These are phyloP conservation scores for Xestia ashworthii DNA, from an alignment of 2,888 invertebrate species.

Conservation along the genomic window DNA sequence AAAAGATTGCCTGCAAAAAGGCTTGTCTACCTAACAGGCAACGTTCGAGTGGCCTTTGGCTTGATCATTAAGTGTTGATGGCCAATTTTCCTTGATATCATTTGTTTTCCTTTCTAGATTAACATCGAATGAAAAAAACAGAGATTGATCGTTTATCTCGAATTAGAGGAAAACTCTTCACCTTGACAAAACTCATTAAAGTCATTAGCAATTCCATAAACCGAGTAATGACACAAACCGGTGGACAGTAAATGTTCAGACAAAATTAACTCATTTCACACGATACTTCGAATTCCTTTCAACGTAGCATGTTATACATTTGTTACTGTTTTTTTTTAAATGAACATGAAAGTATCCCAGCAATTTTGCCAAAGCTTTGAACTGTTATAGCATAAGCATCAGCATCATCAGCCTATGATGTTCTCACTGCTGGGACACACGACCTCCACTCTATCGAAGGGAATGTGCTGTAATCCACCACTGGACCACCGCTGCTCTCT, in stretches of 20 bases:
- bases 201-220: constrained; percentile 43
- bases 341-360: not conserved
- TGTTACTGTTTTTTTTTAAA: not conserved
- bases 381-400: too few species aligned
- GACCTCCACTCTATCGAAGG: too few species aligned
- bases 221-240: constrained; percentile 22
- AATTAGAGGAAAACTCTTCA: constrained; percentile 34
- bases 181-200: constrained; percentile 41
- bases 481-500: too few species aligned
- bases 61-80: not conserved
- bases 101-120: not conserved
- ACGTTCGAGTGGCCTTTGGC: not conserved
- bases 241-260: constrained; percentile 28
- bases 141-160: not conserved
- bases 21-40: not conserved
- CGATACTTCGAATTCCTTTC: not conserved
- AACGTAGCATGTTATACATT: not conserved
- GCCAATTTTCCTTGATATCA: constrained; percentile 1
- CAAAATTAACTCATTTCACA: constrained; percentile 29
- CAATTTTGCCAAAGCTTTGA: not conserved
- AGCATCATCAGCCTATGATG: not conserved
- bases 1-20: not conserved
- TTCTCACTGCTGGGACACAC: too few species aligned
- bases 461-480: too few species aligned
- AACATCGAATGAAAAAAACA: not conserved